Evolutionary conservation across 2,888 invertebrate genomes (phyloP), one percentile per base, ranked within the genome.

Genomic region (Cancer borealis): DNA sequence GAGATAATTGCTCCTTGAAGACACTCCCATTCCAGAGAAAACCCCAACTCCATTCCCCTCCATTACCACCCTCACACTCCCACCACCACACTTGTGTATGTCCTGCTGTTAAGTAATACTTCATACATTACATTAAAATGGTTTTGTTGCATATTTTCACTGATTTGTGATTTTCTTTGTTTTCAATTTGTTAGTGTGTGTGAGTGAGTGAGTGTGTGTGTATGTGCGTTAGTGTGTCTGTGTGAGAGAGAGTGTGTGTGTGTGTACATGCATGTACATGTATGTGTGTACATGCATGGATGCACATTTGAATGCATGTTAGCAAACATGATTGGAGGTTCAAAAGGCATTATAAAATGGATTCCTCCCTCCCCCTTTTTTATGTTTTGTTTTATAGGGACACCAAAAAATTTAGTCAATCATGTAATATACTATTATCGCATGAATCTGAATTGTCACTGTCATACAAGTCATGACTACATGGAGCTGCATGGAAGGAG

Each of bases 11-110:
- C 84, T 84, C 84, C 84, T 84, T 84, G 17, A 39, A 84, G 84
- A 84, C 73, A 73, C 84, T 84, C 84, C 84, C 84, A 84, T 84
- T 84, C 84, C 84, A 84, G 39, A 84, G 39, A 84, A 84, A 39
- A 84, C 39, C 84, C 84, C 39, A 14, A 39, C 73, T 84, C 84
- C 84, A 84, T 84, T 84, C 84, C 84, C 84, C 84, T 84, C 73
- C 84, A 84, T 84, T 84, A 84, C 84, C 84, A 39, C 84, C 84
- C 84, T 39, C 84, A 84, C 39, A 84, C 30, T 84, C 39, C 39
- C 39, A n/a, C 1, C 26, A 79, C 73, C 73, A 79, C 73, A 79
- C 73, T 21, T n/a, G 84, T 84, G 73, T 84, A 30, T 84, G 84
- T 84, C 84, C 79, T 12, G 30, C 39, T 39, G 84, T 84, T 84